Evolutionary conservation across 2,113 vertebrate species (phyloP).

Genomic region (Protomyctophum bolini): DNA sequence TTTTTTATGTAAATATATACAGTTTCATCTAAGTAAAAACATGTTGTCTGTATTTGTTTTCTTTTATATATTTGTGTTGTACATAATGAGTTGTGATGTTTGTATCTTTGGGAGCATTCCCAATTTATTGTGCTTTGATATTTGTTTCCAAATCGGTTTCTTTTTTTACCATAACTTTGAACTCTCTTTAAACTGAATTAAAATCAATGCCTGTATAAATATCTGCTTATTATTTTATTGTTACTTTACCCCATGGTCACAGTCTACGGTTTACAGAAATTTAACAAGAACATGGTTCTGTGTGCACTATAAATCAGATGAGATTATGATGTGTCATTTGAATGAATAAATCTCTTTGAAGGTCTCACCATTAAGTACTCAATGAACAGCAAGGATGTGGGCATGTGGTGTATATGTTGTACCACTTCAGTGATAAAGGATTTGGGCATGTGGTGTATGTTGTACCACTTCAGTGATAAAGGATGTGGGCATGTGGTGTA

Average conservation of each 20-base stretch:
- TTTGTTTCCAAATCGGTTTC: constrained; percentile 40
- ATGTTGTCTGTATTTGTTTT: constrained; percentile 64
- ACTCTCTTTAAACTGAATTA: constrained; percentile 66
- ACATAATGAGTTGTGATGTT: constrained; percentile 76
- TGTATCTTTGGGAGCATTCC: constrained; percentile 73
- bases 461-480: too few relatives aligned
- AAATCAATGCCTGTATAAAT: constrained; percentile 71
- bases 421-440: too few relatives aligned
- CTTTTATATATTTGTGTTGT: constrained; percentile 60
- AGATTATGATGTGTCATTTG: not conserved
- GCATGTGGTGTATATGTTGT: too few relatives aligned
- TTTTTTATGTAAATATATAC: constrained; percentile 8
- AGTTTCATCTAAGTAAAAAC: constrained; percentile 52
- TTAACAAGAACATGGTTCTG: not conserved
- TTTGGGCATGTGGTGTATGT: too few relatives aligned
- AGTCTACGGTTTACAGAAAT: not conserved
- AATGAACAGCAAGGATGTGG: too few relatives aligned
- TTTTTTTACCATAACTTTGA: constrained; percentile 56
- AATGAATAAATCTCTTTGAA: not conserved
- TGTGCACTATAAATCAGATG: not conserved
- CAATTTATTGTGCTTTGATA: constrained; percentile 55
- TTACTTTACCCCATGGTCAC: not conserved
- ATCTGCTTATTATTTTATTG: not conserved
- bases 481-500: too few relatives aligned
- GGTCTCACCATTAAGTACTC: too few relatives aligned